Conservation (phyloP, 2,797 vertebrate species). For the Muraenolepis orangiensis region DNA sequence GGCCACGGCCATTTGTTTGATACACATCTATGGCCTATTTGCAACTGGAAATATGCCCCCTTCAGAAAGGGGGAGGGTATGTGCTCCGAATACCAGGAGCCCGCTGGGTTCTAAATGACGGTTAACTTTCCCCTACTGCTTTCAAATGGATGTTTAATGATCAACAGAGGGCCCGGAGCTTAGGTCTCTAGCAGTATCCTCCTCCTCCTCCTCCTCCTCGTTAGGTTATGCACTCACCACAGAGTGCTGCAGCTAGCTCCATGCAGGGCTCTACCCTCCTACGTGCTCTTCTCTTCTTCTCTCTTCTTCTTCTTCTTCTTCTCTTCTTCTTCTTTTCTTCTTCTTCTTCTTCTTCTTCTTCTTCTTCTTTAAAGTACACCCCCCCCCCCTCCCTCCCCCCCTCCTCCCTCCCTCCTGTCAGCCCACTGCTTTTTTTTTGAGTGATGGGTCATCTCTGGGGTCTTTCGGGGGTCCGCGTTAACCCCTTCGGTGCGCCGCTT, state of each 20-base stretch:
- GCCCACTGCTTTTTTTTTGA: conserved; percentile 41
- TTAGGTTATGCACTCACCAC: conserved; percentile 43
- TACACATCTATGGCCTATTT: conserved; percentile 33
- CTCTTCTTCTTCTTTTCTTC: no score
- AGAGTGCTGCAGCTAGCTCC: conserved; percentile 8
- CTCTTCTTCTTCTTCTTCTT: no score
- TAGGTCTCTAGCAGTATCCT: conserved; percentile 46
- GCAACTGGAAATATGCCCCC: conserved; percentile 33
- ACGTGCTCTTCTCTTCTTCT: conserved; percentile 44
- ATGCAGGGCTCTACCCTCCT: conserved; percentile 23
- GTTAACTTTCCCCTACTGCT: conserved; percentile 73
- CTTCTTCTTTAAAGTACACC: neutral
- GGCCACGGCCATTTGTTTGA: conserved; percentile 44
- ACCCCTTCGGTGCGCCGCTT: conserved; percentile 64
- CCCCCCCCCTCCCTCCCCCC: neutral
- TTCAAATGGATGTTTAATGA: conserved; percentile 76
- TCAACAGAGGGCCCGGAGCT: conserved; percentile 63
- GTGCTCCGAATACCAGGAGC: conserved; percentile 45
- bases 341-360: no score
- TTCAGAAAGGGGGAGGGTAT: conserved; percentile 33
- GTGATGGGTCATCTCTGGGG: conserved; percentile 71
- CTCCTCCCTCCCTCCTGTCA: neutral
- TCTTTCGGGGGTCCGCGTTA: conserved; percentile 64
- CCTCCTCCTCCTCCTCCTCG: no score
- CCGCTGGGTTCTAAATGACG: conserved; percentile 67